Evolutionary conservation across 2,888 invertebrate genomes (phyloP).

Genomic region (Oscheius onirici): DNA sequence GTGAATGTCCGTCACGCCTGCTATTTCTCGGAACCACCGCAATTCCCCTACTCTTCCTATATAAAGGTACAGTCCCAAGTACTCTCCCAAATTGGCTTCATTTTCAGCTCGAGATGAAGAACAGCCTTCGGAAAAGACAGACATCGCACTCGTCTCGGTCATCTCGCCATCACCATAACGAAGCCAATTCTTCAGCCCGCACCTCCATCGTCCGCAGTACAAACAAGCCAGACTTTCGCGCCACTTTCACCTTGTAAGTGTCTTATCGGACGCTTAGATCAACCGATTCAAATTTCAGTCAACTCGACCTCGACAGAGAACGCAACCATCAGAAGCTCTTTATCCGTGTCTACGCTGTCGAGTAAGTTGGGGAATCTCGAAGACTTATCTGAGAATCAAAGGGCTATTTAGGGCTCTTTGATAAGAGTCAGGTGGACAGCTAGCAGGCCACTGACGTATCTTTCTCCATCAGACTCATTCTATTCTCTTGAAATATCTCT

Average conservation of each 20-base stretch:
- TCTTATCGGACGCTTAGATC: conserved; percentile 2
- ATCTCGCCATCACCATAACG: not conserved
- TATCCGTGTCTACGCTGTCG: not conserved
- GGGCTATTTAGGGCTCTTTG: not conserved
- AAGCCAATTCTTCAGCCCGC: not conserved
- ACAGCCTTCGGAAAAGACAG: conserved; percentile 15
- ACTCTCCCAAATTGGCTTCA: not conserved
- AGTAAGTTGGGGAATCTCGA: no score
- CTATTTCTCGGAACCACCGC: conserved; percentile 47
- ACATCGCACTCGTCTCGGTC: conserved; percentile 10
- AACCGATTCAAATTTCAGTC: conserved; percentile 21
- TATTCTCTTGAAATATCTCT: not conserved
- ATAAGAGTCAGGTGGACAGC: not conserved
- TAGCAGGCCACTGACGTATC: not conserved
- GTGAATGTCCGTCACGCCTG: conserved; percentile 46
- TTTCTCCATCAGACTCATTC: not conserved
- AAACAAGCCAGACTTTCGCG: conserved; percentile 51
- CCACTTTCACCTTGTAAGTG: conserved; percentile 53
- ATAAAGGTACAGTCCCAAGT: conserved; percentile 29
- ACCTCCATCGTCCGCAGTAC: conserved; percentile 37
- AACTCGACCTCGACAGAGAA: not conserved
- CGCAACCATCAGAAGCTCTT: conserved; percentile 7
- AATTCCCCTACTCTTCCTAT: conserved; percentile 38
- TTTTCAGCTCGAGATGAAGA: conserved; percentile 13
- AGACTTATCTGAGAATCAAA: no score